phyloP scores from a whole-genome alignment of 2,888 invertebrate genomes.

The Folsomia manolachei region DNA sequence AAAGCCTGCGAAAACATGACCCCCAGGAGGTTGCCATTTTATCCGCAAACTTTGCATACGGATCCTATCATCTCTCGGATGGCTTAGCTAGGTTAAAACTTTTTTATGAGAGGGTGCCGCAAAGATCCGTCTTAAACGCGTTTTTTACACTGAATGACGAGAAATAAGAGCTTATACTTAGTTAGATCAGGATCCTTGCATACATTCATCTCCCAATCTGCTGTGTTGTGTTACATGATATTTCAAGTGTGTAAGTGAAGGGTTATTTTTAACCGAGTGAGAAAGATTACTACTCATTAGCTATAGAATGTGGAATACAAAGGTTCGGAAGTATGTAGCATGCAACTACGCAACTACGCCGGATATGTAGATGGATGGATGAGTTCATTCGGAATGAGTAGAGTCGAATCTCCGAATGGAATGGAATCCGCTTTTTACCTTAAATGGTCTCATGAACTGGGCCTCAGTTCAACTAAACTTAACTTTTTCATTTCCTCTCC shows the following conservation, averaged over 20 bases:
- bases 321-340: background rate
- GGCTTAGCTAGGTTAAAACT: background rate
- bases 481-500: background rate
- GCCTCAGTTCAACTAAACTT: background rate
- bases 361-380: background rate
- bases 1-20: background rate
- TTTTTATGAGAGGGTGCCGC: no score
- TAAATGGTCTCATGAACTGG: background rate
- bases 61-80: background rate
- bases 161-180: no score
- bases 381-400: background rate
- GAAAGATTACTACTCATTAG: background rate
- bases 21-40: background rate
- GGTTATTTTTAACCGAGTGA: constrained; percentile 3
- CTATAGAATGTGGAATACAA: background rate
- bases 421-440: constrained; percentile 6
- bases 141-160: no score
- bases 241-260: no score
- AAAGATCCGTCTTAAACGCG: no score
- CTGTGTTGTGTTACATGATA: background rate
- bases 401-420: background rate
- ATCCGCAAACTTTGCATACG: background rate
- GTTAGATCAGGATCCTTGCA: background rate
- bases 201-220: background rate
- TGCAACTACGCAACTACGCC: background rate